These are phyloP conservation scores for Macrocentrus cingulum DNA, from an alignment of 1,140 invertebrate genomes.

Conservation along the genomic window DNA sequence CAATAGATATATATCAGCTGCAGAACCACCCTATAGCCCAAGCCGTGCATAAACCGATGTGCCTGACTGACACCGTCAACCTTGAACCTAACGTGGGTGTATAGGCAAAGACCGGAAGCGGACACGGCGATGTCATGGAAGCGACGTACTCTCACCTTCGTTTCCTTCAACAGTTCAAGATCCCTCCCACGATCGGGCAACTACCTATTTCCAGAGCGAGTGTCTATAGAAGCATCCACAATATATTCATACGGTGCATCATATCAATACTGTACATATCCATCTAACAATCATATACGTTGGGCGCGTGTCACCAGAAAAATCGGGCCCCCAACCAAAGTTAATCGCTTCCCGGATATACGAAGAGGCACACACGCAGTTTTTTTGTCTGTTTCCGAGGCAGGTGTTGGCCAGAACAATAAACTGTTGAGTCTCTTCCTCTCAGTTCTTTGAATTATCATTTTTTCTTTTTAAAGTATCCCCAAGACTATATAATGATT, in stretches of 20 bases:
- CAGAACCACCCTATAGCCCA: too few species aligned
- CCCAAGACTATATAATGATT: too few species aligned
- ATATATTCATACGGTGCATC: too few species aligned
- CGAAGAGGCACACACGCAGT: constrained; percentile 8
- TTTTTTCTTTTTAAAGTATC: constrained; percentile 10
- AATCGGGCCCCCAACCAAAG: constrained; percentile 10
- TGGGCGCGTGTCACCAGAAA: not conserved
- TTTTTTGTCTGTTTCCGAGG: constrained; percentile 34
- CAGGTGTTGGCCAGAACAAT: constrained; percentile 46
- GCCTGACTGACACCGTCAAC: constrained; percentile 24
- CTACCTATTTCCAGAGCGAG: not conserved
- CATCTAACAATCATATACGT: constrained; percentile 14
- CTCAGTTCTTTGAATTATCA: not conserved
- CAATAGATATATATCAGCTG: too few species aligned
- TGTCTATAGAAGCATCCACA: not conserved
- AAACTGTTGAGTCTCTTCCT: constrained; percentile 15
- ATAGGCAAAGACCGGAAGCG: constrained; percentile 27
- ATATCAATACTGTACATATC: too few species aligned
- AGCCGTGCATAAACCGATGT: not conserved
- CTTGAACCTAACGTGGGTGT: constrained; percentile 36
- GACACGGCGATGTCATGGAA: constrained; percentile 27
- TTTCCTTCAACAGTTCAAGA: constrained; percentile 14
- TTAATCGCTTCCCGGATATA: constrained; percentile 42
- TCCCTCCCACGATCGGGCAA: constrained; percentile 19
- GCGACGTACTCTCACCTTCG: constrained; percentile 12